phyloP scores from a whole-genome alignment of 2,797 vertebrate genomes.

The Enteromius anoplus region DNA sequence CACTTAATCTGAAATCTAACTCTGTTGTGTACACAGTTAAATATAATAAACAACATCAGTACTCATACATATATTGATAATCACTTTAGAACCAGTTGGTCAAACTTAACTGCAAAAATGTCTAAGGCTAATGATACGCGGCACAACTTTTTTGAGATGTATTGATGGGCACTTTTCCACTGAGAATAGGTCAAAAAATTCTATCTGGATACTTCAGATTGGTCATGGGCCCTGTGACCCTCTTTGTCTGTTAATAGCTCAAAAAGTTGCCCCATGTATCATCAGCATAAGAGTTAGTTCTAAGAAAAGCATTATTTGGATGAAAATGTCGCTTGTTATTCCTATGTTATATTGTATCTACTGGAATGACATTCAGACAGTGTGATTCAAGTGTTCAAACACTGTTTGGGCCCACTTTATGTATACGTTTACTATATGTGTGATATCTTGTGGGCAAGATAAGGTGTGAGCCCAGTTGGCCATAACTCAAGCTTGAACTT shows the following conservation, averaged over 20 bases:
- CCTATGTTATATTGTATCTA: not conserved
- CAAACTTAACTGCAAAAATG: not conserved
- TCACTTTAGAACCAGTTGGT: not conserved
- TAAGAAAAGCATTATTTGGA: not conserved
- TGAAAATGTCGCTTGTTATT: not conserved
- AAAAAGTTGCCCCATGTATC: no score
- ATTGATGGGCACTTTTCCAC: no score
- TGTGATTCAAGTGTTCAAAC: not conserved
- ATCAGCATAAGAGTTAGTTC: not conserved
- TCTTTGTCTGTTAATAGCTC: no score
- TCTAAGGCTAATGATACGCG: not conserved
- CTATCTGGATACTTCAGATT: no score
- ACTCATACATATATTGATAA: not conserved
- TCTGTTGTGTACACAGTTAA: not conserved
- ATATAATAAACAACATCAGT: not conserved
- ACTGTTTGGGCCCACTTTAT: not conserved
- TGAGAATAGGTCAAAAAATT: no score
- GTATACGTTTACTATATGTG: not conserved
- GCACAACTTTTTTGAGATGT: no score
- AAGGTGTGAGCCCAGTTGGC: conserved; percentile 42
- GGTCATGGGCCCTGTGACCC: no score
- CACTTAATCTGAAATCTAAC: no score
- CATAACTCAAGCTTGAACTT: conserved; percentile 57
- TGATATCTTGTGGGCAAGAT: conserved; percentile 36
- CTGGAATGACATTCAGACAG: not conserved